Base-by-base conservation (phyloP, 2,888 invertebrate species). In the Eubasilissa splendida region DNA sequence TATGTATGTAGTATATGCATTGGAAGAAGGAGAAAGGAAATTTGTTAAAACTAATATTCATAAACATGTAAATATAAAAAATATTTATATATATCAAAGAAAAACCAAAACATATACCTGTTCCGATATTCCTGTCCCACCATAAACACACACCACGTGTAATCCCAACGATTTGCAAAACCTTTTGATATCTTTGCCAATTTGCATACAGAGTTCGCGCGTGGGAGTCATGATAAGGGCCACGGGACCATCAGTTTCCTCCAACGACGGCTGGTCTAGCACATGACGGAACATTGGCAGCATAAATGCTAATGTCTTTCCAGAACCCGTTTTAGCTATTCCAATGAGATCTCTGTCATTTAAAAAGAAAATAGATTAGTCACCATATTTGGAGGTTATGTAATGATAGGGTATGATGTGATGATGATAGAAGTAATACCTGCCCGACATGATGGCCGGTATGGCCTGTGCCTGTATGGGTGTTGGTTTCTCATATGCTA, bases 381-480 rank as follows among this genome's bases (percentile, higher is more conserved):
- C 22, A 4, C 5, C 63, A 31, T 31, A 31, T 63, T 10, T 63
- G 33, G 11, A 63, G 33, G 11, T 10, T 63, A 11, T 9, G 33
- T 63, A 0, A 2, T 42, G 42, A 4, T 7, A 42, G 42, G 42
- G 7, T 42, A 42, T 7, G 22, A 22, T 22, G 22, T 22, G 22
- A 22, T 60, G 31, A 60, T 22, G 4, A 63, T 2, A 65, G 66
- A 71, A 50, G 52, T 31, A 70, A 85, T 85, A 91, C 91, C 99
- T 93, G 84, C 96, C 96, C 74, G 96, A 96, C 99, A 99, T 99
- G 82, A 99, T 96, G 50, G 97, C 96, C 4, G 97, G 97, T 86
- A 99, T 96, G 3, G 99, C 99, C 89, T 99, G 99, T 77, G 97
- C 95, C 89, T 99, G 99, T 86, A 99, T 99, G 0, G 99, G 99